Percentiles rank a stretch among this genome's conserved stretches.
Evolutionary conservation across 1,140 invertebrate genomes (phyloP).

Genomic region (Eumeta japonica): DNA sequence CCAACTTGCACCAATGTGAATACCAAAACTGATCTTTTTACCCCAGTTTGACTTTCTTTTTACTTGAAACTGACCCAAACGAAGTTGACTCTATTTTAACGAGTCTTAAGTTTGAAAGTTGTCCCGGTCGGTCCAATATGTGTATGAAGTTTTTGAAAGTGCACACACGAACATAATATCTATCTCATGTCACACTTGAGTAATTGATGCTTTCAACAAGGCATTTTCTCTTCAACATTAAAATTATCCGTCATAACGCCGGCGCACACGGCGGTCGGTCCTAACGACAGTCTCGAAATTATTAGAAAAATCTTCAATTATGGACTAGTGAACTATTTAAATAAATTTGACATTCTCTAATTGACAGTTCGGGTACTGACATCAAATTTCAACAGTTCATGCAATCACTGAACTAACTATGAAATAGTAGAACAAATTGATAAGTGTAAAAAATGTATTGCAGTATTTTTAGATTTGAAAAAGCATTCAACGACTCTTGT

Average conservation of each 20-base stretch:
- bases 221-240: constrained; percentile 4
- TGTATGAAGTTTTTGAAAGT: not conserved
- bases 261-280: constrained; percentile 9
- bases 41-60: not conserved
- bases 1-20: not conserved
- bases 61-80: not conserved
- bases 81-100: not conserved
- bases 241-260: constrained; percentile 9
- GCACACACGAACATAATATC: constrained; percentile 5
- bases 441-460: too few species aligned
- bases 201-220: constrained; percentile 8
- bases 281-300: constrained; percentile 8
- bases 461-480: too few species aligned
- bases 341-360: constrained; percentile 8
- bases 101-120: constrained; percentile 3
- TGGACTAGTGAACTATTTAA: constrained; percentile 6
- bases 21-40: not conserved
- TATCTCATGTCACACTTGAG: constrained; percentile 3
- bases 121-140: constrained; percentile 4
- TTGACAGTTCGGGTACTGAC: constrained; percentile 9
- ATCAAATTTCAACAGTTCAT: constrained; percentile 2
- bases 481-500: too few species aligned
- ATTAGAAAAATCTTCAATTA: constrained; percentile 10
- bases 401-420: too few species aligned
- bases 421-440: too few species aligned